These are phyloP conservation scores for Blastomussa wellsi DNA, from an alignment of 92 coral and sea anemone species.

Conservation along the genomic window DNA sequence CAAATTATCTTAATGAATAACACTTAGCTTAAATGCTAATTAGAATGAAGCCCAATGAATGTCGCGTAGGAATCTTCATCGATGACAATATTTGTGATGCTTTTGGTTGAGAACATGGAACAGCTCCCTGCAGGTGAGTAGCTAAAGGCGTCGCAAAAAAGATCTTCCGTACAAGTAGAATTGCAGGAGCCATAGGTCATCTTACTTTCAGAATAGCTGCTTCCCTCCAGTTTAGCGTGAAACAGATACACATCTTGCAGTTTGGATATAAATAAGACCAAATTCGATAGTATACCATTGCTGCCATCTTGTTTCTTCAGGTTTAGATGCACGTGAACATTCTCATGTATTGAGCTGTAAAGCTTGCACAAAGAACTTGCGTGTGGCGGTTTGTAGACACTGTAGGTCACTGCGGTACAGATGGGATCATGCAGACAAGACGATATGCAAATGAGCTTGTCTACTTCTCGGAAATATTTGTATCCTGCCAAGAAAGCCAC, in stretches of 20 bases:
- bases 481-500: conserved; percentile 10
- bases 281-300: background rate
- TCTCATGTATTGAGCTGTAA: no score
- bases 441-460: background rate
- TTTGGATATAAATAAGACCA: background rate
- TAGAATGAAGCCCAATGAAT: background rate
- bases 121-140: background rate
- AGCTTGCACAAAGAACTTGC: no score
- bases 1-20: no score
- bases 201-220: background rate
- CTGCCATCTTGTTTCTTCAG: background rate
- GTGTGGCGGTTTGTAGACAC: background rate
- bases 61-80: background rate
- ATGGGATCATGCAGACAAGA: conserved; percentile 21
- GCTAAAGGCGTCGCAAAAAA: background rate
- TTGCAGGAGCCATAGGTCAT: background rate
- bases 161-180: background rate
- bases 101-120: background rate
- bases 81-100: background rate
- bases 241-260: background rate
- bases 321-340: background rate
- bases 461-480: background rate
- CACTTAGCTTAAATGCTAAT: no score
- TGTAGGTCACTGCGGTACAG: conserved; percentile 6
- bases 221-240: background rate